These are phyloP conservation scores for Fringilla coelebs DNA, from an alignment of 2,797 vertebrate genomes.

Conservation along the genomic window DNA sequence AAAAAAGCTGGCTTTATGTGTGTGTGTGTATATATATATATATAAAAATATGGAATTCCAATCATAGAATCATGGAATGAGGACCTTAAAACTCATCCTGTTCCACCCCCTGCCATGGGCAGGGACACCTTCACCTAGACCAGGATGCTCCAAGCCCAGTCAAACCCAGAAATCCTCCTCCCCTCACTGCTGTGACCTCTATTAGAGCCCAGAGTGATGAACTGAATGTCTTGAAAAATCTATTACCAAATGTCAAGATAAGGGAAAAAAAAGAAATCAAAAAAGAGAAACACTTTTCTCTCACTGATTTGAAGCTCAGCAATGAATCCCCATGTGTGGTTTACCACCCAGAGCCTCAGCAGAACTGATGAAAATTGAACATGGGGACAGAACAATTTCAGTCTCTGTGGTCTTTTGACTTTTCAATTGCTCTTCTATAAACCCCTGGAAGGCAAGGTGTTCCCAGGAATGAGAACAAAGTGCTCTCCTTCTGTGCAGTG, in stretches of 20 bases:
- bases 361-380: not conserved
- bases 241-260: not conserved
- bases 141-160: not conserved
- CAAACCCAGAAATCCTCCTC: not conserved
- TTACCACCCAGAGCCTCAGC: not conserved
- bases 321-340: not conserved
- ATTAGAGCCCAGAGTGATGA: not conserved
- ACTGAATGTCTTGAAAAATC: not conserved
- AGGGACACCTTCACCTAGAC: not conserved
- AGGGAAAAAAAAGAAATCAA: not conserved
- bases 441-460: not conserved
- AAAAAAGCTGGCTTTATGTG: not conserved
- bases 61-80: not conserved
- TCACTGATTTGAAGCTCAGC: not conserved
- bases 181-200: not conserved
- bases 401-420: not conserved
- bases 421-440: not conserved
- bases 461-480: not conserved
- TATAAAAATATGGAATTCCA: not conserved
- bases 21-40: too few relatives aligned
- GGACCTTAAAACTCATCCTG: not conserved
- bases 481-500: not conserved
- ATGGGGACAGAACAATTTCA: not conserved
- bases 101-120: rapidly evolving
- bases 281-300: not conserved